phyloP scores from a whole-genome alignment of 1,140 invertebrate genomes.

The Drosophila paulistorum region DNA sequence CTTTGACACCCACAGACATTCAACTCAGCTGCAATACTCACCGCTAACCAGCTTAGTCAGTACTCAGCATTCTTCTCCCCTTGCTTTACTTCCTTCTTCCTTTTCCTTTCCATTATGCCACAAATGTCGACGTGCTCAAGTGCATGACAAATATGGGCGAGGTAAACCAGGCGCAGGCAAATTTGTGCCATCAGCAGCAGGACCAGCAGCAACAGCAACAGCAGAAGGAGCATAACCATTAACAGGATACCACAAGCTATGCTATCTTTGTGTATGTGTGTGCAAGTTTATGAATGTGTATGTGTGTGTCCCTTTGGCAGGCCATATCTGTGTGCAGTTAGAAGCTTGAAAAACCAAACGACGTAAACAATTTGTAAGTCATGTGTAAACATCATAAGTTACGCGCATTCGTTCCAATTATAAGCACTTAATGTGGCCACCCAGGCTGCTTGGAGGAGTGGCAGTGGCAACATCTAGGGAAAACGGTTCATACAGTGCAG shows the following conservation, averaged over 20 bases:
- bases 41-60: conserved; percentile 18
- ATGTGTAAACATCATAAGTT: conserved; percentile 82
- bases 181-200: conserved; percentile 36
- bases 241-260: conserved; percentile 41
- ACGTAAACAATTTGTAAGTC: conserved; percentile 81
- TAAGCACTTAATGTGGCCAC: conserved; percentile 76
- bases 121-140: conserved; percentile 67
- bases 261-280: conserved; percentile 34
- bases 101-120: conserved; percentile 10
- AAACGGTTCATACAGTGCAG: conserved; percentile 13
- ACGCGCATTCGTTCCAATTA: conserved; percentile 78
- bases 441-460: conserved; percentile 13
- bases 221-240: conserved; percentile 46
- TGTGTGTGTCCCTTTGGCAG: conserved; percentile 11
- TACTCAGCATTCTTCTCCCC: neutral
- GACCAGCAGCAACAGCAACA: conserved; percentile 38
- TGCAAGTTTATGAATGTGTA: conserved; percentile 13
- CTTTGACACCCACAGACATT: conserved; percentile 24
- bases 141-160: conserved; percentile 73
- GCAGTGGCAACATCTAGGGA: neutral
- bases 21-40: conserved; percentile 38
- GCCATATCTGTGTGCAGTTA: conserved; percentile 22
- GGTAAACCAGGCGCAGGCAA: conserved; percentile 60
- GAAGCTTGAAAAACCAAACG: conserved; percentile 58
- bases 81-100: neutral